A percentile compares a stretch with the other conserved stretches of the same genome.
Conservation (phyloP, 2,113 vertebrate genomes). For the Pantherophis guttatus region DNA sequence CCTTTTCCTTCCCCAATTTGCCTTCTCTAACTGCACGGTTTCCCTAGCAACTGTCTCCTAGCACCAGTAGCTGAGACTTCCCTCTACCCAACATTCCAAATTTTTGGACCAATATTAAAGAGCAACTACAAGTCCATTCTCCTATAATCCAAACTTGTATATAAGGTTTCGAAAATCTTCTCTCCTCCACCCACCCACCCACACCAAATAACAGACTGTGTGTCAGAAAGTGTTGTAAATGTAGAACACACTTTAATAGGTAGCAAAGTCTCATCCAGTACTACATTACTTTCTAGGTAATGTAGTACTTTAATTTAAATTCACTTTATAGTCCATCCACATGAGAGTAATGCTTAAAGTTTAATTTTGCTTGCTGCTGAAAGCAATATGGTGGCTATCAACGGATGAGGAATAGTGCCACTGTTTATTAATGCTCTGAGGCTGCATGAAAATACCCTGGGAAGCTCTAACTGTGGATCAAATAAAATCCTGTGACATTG, state of each 20-base stretch:
- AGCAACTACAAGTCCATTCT: neutral
- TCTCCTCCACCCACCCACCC: neutral
- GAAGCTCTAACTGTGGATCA: conserved; percentile 44
- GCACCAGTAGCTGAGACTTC: neutral
- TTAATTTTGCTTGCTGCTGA: conserved; percentile 72
- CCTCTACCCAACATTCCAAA: neutral
- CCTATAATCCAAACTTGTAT: neutral
- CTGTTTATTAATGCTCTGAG: conserved; percentile 58
- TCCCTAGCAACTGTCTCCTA: neutral
- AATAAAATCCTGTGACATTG: conserved; percentile 30
- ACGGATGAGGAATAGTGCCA: conserved; percentile 56
- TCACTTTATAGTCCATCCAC: conserved; percentile 68
- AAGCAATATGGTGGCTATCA: conserved; percentile 64
- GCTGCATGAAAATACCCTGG: conserved; percentile 33
- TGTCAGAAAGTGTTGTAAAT: neutral
- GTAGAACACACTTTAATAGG: conserved; percentile 30
- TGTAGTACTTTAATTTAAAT: conserved; percentile 73
- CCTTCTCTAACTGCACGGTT: neutral
- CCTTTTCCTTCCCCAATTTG: neutral
- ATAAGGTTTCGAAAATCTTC: neutral
- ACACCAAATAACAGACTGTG: neutral
- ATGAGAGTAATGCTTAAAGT: conserved; percentile 71
- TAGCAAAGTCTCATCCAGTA: conserved; percentile 41
- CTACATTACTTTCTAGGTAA: conserved; percentile 56
- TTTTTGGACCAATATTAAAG: neutral